Percentiles rank a stretch among this genome's conserved stretches.
These are phyloP conservation scores for Drosophila cardini DNA, from an alignment of 1,140 invertebrate species.

Conservation along the genomic window DNA sequence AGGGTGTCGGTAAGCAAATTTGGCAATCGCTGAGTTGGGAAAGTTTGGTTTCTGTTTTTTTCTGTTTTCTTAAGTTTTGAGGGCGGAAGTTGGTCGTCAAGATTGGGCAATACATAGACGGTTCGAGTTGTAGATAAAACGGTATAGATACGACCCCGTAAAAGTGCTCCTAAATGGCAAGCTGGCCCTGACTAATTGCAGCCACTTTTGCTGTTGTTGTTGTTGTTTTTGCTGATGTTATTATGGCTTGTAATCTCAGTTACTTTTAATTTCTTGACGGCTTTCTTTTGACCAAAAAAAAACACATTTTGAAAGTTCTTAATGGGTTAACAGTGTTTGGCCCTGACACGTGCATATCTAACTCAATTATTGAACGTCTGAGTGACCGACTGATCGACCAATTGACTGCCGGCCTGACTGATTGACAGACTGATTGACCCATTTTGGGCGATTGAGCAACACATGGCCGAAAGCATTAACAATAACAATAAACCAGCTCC, in stretches of 20 bases:
- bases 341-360: slow-evolving; percentile 9
- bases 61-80: background rate
- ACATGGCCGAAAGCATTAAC: background rate
- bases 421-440: slow-evolving; percentile 45
- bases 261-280: slow-evolving; percentile 58
- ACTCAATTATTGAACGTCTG: slow-evolving; percentile 2
- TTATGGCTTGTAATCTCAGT: slow-evolving; percentile 5
- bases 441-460: slow-evolving; percentile 50
- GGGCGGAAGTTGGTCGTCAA: slow-evolving; percentile 58
- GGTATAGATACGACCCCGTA: slow-evolving; percentile 49
- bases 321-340: slow-evolving; percentile 24
- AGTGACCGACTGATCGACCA: background rate
- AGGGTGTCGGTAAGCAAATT: background rate
- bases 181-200: slow-evolving; percentile 63
- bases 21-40: slow-evolving; percentile 31
- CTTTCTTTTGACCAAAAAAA: slow-evolving; percentile 45
- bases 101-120: slow-evolving; percentile 14
- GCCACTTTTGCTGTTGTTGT: slow-evolving; percentile 19
- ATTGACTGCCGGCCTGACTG: background rate
- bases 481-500: slow-evolving; percentile 36
- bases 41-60: slow-evolving; percentile 45
- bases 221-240: background rate
- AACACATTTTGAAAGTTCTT: slow-evolving; percentile 61
- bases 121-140: slow-evolving; percentile 26
- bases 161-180: slow-evolving; percentile 56